Base-by-base conservation (phyloP, 2,888 invertebrate genomes). In the Epirrhoe tristata region DNA sequence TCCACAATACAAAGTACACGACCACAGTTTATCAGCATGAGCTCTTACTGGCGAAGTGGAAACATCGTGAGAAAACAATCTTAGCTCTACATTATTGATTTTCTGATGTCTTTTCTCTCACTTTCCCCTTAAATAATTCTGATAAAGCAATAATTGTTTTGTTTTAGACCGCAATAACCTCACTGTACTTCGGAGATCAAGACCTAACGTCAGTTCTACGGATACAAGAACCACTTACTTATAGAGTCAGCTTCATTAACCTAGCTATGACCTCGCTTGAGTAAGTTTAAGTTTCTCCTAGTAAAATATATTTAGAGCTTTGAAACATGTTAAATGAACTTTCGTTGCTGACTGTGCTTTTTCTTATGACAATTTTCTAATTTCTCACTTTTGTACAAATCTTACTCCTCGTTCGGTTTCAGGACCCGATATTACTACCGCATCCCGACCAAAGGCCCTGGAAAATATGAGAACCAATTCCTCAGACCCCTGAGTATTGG, bases 401-500 rank as follows among this genome's bases (percentile, higher is more conserved):
- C 12, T 43, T 43, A 12, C 4, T 43, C 12, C 10, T 3, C 5
- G 4, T 43, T 43, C 12, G 8, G 6, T 83, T 84, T 1, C 74
- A 91, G 91, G 73, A 87, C 87, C 1, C 81, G 81, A 60, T 91
- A 86, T 55, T 90, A 80, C 77, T 90, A 90, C 67, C 80, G 86
- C 2, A 91, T 91, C 12, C 87, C 89, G 50, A 85, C 87, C 0
- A 69, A 74, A 2, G 91, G 91, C 0, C 76, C 86, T 32, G 91
- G 91, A 24, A 90, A 87, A 64, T 85, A 82, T 14, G 88, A 91
- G 73, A 90, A 91, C 69, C 89, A 93, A 70, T 94, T 94, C 62
- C 74, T 94, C 0, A 87, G 88, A 63, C 94, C 94, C 0, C 80
- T 94, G 5, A 86, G 90, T 10, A 32, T 74, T 0, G 81, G 77